These are phyloP conservation scores for Mastomys coucha DNA, from an alignment of 2,113 vertebrate species.

Conservation along the genomic window DNA sequence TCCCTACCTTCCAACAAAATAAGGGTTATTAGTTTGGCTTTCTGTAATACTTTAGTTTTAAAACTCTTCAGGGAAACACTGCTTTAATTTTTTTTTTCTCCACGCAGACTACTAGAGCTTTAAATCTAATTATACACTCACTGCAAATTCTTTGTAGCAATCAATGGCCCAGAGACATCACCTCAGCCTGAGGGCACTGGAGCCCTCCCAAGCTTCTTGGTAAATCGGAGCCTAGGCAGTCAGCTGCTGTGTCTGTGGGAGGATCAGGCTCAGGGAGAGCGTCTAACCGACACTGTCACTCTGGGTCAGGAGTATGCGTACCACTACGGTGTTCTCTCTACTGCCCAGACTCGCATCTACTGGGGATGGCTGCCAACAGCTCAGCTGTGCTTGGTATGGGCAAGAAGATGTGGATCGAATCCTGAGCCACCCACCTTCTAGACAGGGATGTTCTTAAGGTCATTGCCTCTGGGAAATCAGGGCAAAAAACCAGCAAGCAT, in stretches of 20 bases:
- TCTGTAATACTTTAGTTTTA: slow-evolving; percentile 66
- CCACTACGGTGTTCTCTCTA: no score
- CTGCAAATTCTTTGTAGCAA: neutral
- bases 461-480: no score
- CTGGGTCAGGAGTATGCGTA: rapidly evolving
- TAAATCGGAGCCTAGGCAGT: neutral
- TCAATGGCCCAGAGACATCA: slow-evolving; percentile 48
- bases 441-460: rapidly evolving
- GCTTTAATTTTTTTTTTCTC: slow-evolving; percentile 15
- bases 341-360: neutral
- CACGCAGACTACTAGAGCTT: slow-evolving; percentile 25
- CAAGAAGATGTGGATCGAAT: neutral
- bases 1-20: slow-evolving; percentile 27
- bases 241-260: neutral
- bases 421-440: neutral
- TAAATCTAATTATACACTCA: neutral
- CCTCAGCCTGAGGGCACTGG: neutral
- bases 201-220: rapidly evolving
- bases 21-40: slow-evolving; percentile 43
- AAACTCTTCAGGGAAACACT: slow-evolving; percentile 28
- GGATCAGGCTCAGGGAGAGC: rapidly evolving
- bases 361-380: neutral
- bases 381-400: neutral
- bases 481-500: neutral
- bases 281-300: neutral